A percentile compares a stretch with the other conserved stretches of the same genome.
Conservation (phyloP, 2,113 vertebrate genomes). For the Orcinus orca region DNA sequence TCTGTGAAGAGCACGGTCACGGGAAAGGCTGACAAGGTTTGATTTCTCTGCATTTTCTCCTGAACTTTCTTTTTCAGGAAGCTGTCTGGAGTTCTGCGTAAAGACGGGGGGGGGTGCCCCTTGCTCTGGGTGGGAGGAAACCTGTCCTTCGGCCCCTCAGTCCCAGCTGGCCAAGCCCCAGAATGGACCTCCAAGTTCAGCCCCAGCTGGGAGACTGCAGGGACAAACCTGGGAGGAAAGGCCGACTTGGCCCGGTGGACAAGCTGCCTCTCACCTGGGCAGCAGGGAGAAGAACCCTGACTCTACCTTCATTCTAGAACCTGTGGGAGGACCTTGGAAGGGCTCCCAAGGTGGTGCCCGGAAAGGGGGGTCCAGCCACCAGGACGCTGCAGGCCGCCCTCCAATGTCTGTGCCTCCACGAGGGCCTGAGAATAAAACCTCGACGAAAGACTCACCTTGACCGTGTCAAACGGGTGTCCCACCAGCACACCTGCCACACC, state of each 20-base stretch:
- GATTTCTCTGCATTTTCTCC: neutral
- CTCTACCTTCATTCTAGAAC: neutral
- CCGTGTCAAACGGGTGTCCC: constrained; percentile 98
- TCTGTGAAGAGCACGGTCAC: fast-evolving
- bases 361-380: fast-evolving
- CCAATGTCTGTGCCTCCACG: fast-evolving
- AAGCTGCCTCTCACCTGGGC: neutral
- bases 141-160: neutral
- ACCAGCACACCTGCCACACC: constrained; percentile 97
- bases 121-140: neutral
- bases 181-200: neutral
- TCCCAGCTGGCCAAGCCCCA: neutral
- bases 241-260: fast-evolving
- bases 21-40: fast-evolving
- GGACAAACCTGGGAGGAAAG: neutral
- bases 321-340: neutral
- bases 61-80: neutral
- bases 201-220: neutral
- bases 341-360: neutral
- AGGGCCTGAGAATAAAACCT: neutral
- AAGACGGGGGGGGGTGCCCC: neutral
- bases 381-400: neutral
- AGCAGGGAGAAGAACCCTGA: neutral
- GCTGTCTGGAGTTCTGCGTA: too few relatives aligned
- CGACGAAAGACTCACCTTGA: constrained; percentile 90